Evolutionary conservation across 2,888 invertebrate species (phyloP).

Genomic region (Blera fallax): DNA sequence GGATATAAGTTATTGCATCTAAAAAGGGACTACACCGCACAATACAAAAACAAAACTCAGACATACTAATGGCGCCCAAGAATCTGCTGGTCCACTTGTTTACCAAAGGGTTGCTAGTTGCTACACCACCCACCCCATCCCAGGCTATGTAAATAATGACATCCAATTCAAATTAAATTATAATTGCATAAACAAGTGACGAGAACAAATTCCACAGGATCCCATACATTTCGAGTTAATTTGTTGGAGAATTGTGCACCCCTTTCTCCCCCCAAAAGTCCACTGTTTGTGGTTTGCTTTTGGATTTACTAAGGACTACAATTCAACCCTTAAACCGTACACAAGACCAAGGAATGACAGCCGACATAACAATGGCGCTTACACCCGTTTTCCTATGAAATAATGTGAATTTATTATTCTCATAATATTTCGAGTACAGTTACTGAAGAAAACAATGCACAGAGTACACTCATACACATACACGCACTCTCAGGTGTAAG

Average conservation of each 20-base stretch:
- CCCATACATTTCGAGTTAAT: slow-evolving; percentile 38
- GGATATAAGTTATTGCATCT: slow-evolving; percentile 11
- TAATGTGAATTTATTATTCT: slow-evolving; percentile 65
- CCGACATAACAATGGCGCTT: slow-evolving; percentile 54
- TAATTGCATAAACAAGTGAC: slow-evolving; percentile 37
- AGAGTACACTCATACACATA: background rate
- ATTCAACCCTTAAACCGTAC: background rate
- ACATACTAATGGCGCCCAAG: background rate
- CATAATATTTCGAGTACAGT: slow-evolving; percentile 64
- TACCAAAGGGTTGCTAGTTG: too few relatives aligned
- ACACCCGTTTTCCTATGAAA: slow-evolving; percentile 46
- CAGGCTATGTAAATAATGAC: slow-evolving; percentile 21
- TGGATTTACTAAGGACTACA: slow-evolving; percentile 9
- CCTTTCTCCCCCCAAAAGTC: background rate
- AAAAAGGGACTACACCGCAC: background rate
- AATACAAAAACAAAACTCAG: background rate
- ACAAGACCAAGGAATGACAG: slow-evolving; percentile 22
- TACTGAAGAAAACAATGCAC: slow-evolving; percentile 38
- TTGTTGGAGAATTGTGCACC: slow-evolving; percentile 2
- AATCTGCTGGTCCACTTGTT: background rate
- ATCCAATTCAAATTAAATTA: slow-evolving; percentile 48
- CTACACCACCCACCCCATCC: background rate
- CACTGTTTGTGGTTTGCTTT: slow-evolving; percentile 16
- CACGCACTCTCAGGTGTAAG: background rate
- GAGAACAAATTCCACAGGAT: slow-evolving; percentile 26